phyloP scores from a whole-genome alignment of 2,113 vertebrate species.

The Oceanites oceanicus region DNA sequence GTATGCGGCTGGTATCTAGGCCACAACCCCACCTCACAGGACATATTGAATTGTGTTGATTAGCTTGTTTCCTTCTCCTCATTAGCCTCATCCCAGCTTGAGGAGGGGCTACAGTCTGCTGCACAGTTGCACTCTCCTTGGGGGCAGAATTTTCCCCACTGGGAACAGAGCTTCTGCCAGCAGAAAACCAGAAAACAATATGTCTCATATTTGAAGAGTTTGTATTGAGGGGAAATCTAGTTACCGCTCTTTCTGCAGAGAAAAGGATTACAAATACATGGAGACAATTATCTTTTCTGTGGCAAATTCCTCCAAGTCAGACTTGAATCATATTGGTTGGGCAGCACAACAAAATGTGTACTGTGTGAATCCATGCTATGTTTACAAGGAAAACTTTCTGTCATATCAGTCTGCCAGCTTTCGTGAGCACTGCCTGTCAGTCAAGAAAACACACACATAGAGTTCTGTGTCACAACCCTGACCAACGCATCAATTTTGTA shows the following conservation, averaged over 20 bases:
- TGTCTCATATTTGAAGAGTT: neutral
- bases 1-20: neutral
- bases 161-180: neutral
- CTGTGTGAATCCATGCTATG: neutral
- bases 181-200: neutral
- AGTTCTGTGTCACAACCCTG: neutral
- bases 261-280: neutral
- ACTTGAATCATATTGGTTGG: neutral
- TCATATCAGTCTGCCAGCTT: neutral
- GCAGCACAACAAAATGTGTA: neutral
- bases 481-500: neutral
- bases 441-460: neutral
- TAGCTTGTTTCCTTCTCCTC: neutral
- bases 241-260: constrained; percentile 4
- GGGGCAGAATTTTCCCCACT: neutral
- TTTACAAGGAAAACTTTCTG: neutral
- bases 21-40: neutral
- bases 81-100: neutral
- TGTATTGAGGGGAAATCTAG: neutral
- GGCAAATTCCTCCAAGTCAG: neutral
- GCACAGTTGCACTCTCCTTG: neutral
- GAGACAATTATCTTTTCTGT: constrained; percentile 1
- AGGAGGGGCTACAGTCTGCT: neutral
- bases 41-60: neutral
- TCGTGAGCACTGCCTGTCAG: neutral